Conservation (phyloP, 2,797 vertebrate species). For the Cirrhinus molitorella region DNA sequence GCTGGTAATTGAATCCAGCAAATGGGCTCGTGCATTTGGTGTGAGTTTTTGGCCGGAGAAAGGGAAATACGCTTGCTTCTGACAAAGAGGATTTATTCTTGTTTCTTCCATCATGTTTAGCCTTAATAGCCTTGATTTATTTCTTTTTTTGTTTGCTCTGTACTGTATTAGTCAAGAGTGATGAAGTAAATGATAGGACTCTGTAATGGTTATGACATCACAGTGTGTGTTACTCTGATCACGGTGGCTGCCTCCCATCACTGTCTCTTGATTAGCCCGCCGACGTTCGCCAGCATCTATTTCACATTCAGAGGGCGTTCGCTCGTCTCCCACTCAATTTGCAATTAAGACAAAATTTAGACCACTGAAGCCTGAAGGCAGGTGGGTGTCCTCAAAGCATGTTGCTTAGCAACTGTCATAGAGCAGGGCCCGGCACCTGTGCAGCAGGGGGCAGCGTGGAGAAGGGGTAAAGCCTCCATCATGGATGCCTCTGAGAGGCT, state of each 20-base stretch:
- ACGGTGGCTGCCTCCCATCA: conserved; percentile 55
- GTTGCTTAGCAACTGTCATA: conserved; percentile 80
- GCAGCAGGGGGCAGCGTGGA: conserved; percentile 69
- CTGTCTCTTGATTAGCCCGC: conserved; percentile 62
- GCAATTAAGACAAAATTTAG: conserved; percentile 86
- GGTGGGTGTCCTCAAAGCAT: conserved; percentile 78
- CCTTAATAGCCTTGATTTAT: conserved; percentile 25
- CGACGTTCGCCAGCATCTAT: conserved; percentile 66
- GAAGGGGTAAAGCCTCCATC: conserved; percentile 56
- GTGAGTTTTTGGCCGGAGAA: conserved; percentile 64
- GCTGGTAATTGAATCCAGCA: conserved; percentile 83
- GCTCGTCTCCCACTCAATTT: conserved; percentile 83
- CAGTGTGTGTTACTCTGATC: conserved; percentile 49
- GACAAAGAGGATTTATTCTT: conserved; percentile 31
- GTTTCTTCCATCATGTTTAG: conserved; percentile 14
- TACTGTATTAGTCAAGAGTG: conserved; percentile 50
- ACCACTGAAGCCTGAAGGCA: conserved; percentile 84
- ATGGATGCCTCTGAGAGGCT: conserved; percentile 56
- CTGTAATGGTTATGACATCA: conserved; percentile 58
- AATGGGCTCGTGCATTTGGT: conserved; percentile 71
- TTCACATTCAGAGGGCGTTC: conserved; percentile 78
- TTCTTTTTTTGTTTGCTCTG: not conserved
- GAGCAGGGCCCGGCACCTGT: conserved; percentile 69
- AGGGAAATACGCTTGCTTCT: conserved; percentile 38
- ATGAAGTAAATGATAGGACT: conserved; percentile 60